Conservation (phyloP, 2,888 invertebrate genomes). For the Lepidonotus clava region DNA sequence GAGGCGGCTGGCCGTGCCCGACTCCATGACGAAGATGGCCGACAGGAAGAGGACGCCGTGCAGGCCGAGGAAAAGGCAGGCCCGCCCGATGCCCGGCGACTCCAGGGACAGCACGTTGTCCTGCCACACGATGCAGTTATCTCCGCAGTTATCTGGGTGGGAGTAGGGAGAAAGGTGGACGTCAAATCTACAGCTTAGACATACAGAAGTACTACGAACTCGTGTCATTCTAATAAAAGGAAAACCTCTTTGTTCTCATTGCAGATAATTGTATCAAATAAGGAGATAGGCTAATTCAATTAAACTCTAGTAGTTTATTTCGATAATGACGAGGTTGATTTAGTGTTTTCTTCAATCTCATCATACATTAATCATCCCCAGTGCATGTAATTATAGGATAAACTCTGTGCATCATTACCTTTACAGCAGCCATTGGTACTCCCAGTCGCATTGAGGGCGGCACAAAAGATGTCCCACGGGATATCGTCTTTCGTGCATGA, state of each 20-base stretch:
- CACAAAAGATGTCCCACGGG: constrained; percentile 20
- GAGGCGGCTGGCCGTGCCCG: constrained; percentile 65
- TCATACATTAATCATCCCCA: no score
- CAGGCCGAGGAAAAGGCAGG: constrained; percentile 84
- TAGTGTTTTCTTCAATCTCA: no score
- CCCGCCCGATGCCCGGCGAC: constrained; percentile 86
- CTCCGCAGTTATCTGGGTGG: constrained; percentile 71
- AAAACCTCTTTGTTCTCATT: no score
- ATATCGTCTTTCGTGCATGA: constrained; percentile 68
- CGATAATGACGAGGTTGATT: no score
- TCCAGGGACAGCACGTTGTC: constrained; percentile 85
- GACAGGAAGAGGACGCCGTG: constrained; percentile 84
- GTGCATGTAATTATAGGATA: no score
- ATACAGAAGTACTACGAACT: no score
- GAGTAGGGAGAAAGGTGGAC: not conserved
- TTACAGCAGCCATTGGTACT: constrained; percentile 62
- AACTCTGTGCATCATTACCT: no score
- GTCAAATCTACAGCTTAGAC: no score
- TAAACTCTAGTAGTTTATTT: no score
- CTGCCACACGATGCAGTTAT: constrained; percentile 78
- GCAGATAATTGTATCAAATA: no score
- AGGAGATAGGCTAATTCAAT: no score
- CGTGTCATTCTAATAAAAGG: no score
- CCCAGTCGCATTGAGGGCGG: not conserved
- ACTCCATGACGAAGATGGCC: constrained; percentile 85